phyloP scores from a whole-genome alignment of 2,113 vertebrate genomes.

The Eretmodus cyanostictus region DNA sequence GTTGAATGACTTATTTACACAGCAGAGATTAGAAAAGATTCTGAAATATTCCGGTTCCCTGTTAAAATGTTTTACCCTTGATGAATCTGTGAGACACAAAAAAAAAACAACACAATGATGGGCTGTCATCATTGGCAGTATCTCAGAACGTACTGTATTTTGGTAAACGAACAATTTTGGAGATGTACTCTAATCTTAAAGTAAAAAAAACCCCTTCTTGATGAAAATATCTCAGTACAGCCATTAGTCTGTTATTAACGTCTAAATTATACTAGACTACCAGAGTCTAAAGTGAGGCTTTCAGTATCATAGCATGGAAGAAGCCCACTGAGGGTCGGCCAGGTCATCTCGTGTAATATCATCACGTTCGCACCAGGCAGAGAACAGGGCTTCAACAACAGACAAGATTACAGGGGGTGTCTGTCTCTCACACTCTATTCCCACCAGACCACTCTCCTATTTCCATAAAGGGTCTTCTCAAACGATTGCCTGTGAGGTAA shows the following conservation, averaged over 20 bases:
- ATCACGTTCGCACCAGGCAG: not conserved
- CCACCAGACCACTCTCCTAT: not conserved
- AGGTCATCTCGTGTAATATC: constrained; percentile 16
- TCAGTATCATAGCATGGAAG: not conserved
- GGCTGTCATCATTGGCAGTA: not conserved
- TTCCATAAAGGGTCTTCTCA: constrained; percentile 16
- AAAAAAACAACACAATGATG: not conserved
- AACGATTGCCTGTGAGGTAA: not conserved
- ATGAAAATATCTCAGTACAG: not conserved
- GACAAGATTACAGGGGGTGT: constrained; percentile 11
- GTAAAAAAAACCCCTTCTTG: not conserved
- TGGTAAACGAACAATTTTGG: not conserved
- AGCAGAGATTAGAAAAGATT: not conserved
- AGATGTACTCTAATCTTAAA: not conserved
- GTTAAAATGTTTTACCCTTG: not conserved
- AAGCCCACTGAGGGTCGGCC: not conserved
- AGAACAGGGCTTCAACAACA: not conserved
- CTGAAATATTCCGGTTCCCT: not conserved
- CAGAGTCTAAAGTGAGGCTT: not conserved
- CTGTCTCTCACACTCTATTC: not conserved
- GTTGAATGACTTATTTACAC: not conserved
- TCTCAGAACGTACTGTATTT: not conserved
- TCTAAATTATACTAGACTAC: not conserved
- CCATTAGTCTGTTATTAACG: not conserved
- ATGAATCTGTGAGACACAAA: not conserved